Evolutionary conservation across 2,888 invertebrate genomes (phyloP), one percentile per base, ranked within the genome.

Genomic region (Cyclophora albipunctata): DNA sequence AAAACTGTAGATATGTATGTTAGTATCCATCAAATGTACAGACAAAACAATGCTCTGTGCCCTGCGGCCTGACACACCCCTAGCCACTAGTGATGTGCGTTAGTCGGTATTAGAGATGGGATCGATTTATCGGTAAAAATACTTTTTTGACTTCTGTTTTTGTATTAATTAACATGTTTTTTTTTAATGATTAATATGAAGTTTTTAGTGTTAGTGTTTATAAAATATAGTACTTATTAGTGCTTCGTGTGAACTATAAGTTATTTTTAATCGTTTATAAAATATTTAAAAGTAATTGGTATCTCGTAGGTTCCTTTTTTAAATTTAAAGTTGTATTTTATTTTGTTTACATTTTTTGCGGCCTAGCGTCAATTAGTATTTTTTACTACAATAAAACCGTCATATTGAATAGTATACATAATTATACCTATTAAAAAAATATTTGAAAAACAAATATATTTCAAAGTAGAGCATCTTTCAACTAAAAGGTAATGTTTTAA

Each of bases 31-130:
- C 85, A 83, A 83, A 84, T 79, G 71, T 79, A 81, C 83, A 72
- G 78, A 83, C 86, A 80, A 84, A 84, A 88, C 87, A 88, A 88
- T 87, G 83, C 83, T 63, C 62, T 60, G 70, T 56, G 74, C 78
- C 43, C 84, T 69, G 74, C 69, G 84, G 84, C 73, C 74, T 62
- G 85, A 79, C 87, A 86, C 86, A 81, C 85, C 85, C 83, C 72
- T 64, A 68, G 73, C 69, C 59, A 55, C 58, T 79, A 82, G 78
- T 69, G 83, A 71, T 75, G 81, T 60, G 58, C 50, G 52, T 47
- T 3, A 57, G 51, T 62, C 65, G 63, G 62, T 63, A 52, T 52
- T 63, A 64, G 65, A 65, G 67, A 57, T 61, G 67, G 49, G 48
- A 46, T 53, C 57, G 54, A 53, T 43, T 45, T 45, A 45, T 47